Conservation (phyloP, 2,797 vertebrate genomes). For the Odontamblyopus lacepedii region DNA sequence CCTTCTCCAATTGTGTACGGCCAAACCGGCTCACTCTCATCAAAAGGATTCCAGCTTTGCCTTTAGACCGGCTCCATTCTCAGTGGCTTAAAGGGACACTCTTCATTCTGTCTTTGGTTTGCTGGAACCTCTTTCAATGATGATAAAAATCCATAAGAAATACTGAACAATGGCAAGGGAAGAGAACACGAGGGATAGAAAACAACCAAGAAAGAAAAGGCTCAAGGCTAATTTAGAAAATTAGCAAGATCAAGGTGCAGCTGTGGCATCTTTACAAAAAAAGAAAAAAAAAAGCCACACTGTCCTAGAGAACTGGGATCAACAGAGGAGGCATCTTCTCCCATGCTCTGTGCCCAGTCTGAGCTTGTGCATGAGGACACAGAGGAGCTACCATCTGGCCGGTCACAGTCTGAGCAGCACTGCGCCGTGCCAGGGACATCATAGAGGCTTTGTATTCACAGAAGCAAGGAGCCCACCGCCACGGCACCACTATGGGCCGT, state of each 20-base stretch:
- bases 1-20: conserved; percentile 32
- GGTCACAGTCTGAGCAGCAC: conserved; percentile 58
- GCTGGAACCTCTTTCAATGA: conserved; percentile 67
- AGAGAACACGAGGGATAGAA: conserved; percentile 56
- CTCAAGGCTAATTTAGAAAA: conserved; percentile 75
- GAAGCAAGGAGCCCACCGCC: conserved; percentile 81
- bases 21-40: conserved; percentile 41
- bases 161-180: conserved; percentile 55
- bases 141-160: conserved; percentile 46
- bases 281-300: conserved; percentile 58
- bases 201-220: conserved; percentile 52
- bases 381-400: conserved; percentile 84
- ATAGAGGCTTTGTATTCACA: conserved; percentile 82
- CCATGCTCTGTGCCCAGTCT: conserved; percentile 74
- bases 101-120: conserved; percentile 81
- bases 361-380: conserved; percentile 82
- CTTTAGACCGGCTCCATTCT: conserved; percentile 68
- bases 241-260: conserved; percentile 71
- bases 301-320: conserved; percentile 67
- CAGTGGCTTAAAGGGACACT: conserved; percentile 78
- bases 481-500: conserved; percentile 75
- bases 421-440: conserved; percentile 74
- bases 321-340: conserved; percentile 76
- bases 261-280: conserved; percentile 55
- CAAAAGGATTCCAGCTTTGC: conserved; percentile 61